Conservation (phyloP, 2,113 vertebrate species). For the Pelecanus crispus region DNA sequence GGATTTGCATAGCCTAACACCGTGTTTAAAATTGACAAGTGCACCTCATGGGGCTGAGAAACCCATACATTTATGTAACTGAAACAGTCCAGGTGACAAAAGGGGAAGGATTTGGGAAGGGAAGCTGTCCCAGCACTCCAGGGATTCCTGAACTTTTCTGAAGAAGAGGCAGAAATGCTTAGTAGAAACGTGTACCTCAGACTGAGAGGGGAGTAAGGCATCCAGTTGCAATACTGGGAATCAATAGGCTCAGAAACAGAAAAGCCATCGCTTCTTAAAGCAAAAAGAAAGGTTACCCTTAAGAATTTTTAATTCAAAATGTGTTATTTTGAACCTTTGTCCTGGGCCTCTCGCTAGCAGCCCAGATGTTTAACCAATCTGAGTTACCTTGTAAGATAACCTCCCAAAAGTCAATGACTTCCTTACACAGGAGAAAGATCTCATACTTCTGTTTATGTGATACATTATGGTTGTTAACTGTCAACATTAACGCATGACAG, state of each 20-base stretch:
- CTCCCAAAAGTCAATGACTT: background rate
- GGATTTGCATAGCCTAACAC: background rate
- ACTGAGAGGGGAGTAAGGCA: background rate
- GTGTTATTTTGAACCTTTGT: background rate
- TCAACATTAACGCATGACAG: background rate
- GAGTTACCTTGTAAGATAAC: background rate
- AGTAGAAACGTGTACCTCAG: fast-evolving
- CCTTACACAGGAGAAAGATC: background rate
- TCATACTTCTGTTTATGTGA: background rate
- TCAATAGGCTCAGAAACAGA: background rate
- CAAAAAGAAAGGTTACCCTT: background rate
- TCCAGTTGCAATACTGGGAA: background rate
- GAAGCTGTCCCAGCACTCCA: background rate
- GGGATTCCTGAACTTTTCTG: background rate
- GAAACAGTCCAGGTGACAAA: background rate
- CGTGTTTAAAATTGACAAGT: background rate
- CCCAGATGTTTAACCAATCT: background rate
- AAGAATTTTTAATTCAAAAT: background rate
- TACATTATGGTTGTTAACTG: background rate
- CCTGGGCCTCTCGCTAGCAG: background rate
- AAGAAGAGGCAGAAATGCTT: background rate
- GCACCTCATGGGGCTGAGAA: background rate
- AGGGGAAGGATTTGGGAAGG: background rate
- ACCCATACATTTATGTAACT: background rate
- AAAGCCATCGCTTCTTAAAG: background rate